A percentile compares a stretch with the other conserved stretches of the same genome.
These are phyloP conservation scores for Drosophila prolongata DNA, from an alignment of 2,888 invertebrate species.

Conservation along the genomic window DNA sequence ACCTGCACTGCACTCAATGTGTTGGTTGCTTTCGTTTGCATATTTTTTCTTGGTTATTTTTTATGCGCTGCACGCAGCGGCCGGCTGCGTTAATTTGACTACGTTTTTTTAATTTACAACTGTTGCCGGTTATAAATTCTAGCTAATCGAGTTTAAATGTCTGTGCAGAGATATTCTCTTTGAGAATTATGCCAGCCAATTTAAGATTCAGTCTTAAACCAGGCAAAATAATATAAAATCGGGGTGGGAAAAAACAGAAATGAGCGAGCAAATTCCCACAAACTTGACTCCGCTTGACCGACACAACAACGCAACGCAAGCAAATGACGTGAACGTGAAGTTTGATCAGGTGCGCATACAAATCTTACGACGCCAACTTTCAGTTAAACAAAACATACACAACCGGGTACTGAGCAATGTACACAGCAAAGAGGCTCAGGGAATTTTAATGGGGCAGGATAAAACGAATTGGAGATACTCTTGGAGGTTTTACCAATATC, in stretches of 20 bases:
- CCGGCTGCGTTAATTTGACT: constrained; percentile 69
- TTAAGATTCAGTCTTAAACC: constrained; percentile 16
- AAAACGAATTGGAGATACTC: constrained; percentile 3
- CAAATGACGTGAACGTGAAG: constrained; percentile 76
- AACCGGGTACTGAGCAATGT: constrained; percentile 1
- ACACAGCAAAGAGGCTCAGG: constrained; percentile 21
- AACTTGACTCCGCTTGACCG: constrained; percentile 58
- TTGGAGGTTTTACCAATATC: neutral
- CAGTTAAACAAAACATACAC: constrained; percentile 59
- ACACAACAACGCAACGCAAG: constrained; percentile 52
- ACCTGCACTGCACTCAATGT: constrained; percentile 72
- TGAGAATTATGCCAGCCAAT: constrained; percentile 10
- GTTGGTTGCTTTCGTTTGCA: constrained; percentile 58
- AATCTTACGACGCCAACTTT: constrained; percentile 73
- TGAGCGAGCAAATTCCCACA: constrained; percentile 66
- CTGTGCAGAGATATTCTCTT: constrained; percentile 15
- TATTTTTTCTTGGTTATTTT: constrained; percentile 41
- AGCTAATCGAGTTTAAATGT: constrained; percentile 72
- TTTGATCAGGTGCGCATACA: constrained; percentile 79
- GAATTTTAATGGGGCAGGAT: neutral
- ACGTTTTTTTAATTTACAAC: constrained; percentile 72
- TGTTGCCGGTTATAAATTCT: constrained; percentile 65
- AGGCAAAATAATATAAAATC: constrained; percentile 31
- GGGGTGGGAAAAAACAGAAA: constrained; percentile 5
- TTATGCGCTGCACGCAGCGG: constrained; percentile 41